Percentiles rank a stretch among this genome's conserved stretches.
Evolutionary conservation across 2,113 vertebrate genomes (phyloP).

Genomic region (Lipophrys pholis): DNA sequence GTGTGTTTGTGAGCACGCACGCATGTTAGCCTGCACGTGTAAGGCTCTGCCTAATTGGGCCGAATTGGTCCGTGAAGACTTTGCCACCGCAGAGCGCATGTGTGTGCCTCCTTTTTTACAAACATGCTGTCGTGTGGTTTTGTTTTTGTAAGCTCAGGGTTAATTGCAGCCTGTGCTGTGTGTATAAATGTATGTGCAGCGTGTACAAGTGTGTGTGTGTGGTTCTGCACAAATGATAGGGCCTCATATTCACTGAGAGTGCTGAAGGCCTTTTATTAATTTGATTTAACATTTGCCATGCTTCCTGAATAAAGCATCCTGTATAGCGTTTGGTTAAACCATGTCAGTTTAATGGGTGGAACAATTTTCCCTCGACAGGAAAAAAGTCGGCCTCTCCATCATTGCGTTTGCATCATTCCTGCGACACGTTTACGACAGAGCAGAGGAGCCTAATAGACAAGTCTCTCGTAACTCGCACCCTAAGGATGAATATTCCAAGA

Average conservation of each 20-base stretch:
- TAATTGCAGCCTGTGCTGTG: slow-evolving; percentile 77
- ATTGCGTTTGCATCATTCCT: neutral
- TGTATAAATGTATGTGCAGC: slow-evolving; percentile 54
- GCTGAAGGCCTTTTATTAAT: slow-evolving; percentile 14
- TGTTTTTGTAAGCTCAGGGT: slow-evolving; percentile 74
- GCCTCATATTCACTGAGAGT: slow-evolving; percentile 9
- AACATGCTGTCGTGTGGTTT: slow-evolving; percentile 77
- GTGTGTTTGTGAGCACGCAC: slow-evolving; percentile 38
- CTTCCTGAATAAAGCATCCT: slow-evolving; percentile 4
- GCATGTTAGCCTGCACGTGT: slow-evolving; percentile 25
- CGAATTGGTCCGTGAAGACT: slow-evolving; percentile 77
- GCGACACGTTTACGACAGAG: neutral
- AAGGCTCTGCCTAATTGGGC: slow-evolving; percentile 83
- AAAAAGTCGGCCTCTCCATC: neutral
- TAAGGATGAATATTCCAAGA: too few relatives aligned
- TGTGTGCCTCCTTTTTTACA: slow-evolving; percentile 70
- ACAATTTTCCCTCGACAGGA: slow-evolving; percentile 5
- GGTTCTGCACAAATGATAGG: slow-evolving; percentile 17
- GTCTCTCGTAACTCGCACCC: neutral
- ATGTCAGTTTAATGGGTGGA: slow-evolving; percentile 6
- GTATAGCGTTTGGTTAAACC: slow-evolving; percentile 2
- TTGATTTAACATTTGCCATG: slow-evolving; percentile 3
- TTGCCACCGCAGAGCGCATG: slow-evolving; percentile 70
- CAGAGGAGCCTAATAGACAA: neutral
- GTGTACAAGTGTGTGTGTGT: slow-evolving; percentile 31